These are phyloP conservation scores for Alfaro cultratus DNA, from an alignment of 2,797 vertebrate genomes.

Conservation along the genomic window DNA sequence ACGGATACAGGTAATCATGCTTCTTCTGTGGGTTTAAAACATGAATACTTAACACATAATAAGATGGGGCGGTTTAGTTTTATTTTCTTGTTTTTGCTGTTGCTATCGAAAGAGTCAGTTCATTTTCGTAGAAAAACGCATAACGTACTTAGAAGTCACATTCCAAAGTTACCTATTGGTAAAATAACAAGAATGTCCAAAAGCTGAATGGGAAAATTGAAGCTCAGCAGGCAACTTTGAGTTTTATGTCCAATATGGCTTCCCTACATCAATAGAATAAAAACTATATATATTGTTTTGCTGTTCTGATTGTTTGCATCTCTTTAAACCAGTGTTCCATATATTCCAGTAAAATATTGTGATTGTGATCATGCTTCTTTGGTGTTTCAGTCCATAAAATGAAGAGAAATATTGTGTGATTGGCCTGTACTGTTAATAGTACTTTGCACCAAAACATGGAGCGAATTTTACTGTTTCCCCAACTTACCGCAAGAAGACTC, in stretches of 20 bases:
- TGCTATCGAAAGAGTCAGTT: neutral
- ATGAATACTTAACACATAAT: neutral
- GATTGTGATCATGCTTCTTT: neutral
- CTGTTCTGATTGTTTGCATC: neutral
- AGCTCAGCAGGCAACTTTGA: neutral
- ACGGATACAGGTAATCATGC: conserved; percentile 87
- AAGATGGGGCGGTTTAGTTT: neutral
- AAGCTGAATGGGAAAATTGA: neutral
- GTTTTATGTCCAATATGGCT: neutral
- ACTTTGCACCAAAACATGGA: neutral
- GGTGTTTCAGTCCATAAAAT: neutral
- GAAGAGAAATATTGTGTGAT: neutral
- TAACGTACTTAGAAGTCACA: neutral
- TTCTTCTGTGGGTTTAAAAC: neutral
- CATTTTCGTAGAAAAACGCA: neutral
- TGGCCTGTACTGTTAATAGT: neutral
- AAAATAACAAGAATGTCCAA: neutral
- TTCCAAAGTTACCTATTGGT: neutral
- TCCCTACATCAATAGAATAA: neutral
- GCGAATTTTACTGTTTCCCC: neutral
- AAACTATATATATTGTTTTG: neutral
- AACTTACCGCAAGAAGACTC: neutral
- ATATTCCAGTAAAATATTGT: neutral
- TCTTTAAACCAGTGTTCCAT: neutral
- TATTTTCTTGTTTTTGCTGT: neutral